Percentiles rank a stretch among this genome's conserved stretches.
These are phyloP conservation scores for Oscarella lobularis DNA, from an alignment of 37 sponge, comb jelly and placozoan species.

Conservation along the genomic window DNA sequence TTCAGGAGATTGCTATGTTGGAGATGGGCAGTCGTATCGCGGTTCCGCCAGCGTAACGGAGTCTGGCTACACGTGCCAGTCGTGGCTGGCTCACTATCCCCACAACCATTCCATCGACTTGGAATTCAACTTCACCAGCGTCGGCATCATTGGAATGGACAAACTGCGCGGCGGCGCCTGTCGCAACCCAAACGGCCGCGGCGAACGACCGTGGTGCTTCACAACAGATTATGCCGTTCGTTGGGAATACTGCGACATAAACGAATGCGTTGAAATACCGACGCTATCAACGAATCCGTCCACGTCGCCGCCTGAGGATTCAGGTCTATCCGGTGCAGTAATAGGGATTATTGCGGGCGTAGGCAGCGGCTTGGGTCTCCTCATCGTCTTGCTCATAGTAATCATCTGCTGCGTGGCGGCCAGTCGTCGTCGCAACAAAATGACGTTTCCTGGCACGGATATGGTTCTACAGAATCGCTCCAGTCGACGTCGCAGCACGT, in stretches of 20 bases:
- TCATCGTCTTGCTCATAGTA: background rate
- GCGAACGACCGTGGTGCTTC: conserved; percentile 41
- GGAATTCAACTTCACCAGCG: background rate
- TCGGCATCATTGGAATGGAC: background rate
- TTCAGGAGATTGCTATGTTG: background rate
- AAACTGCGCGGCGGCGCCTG: conserved; percentile 4
- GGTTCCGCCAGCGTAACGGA: background rate
- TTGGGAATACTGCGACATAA: conserved; percentile 60
- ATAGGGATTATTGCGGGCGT: conserved; percentile 38
- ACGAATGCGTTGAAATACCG: no score
- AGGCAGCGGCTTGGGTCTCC: no score
- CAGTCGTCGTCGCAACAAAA: background rate
- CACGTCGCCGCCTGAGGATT: no score
- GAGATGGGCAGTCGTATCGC: background rate
- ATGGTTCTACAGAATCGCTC: background rate
- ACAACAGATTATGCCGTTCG: background rate
- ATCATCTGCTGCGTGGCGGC: background rate
- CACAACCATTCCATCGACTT: background rate
- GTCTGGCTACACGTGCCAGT: background rate
- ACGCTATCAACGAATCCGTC: no score
- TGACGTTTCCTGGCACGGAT: background rate
- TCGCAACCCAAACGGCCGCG: conserved; percentile 41
- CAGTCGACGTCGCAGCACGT: background rate
- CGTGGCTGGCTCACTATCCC: background rate
- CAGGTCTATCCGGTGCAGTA: no score